These are phyloP conservation scores for Trachelus iudaicus DNA, from an alignment of 2,888 invertebrate genomes.

Conservation along the genomic window DNA sequence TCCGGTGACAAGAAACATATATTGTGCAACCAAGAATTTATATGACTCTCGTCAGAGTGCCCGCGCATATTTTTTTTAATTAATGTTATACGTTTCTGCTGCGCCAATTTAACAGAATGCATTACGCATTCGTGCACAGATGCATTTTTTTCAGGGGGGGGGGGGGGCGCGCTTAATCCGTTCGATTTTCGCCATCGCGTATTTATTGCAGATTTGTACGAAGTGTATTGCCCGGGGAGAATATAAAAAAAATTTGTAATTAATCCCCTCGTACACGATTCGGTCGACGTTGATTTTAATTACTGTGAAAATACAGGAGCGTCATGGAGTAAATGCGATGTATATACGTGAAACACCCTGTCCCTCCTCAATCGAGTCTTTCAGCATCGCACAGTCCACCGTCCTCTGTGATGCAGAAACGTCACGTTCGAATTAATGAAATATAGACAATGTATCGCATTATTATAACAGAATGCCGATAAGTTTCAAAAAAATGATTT, in stretches of 20 bases:
- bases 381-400: neutral
- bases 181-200: neutral
- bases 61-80: neutral
- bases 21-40: neutral
- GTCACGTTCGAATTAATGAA: neutral
- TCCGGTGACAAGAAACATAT: neutral
- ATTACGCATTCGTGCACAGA: neutral
- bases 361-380: neutral
- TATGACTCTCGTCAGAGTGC: neutral
- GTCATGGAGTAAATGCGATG: neutral
- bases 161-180: neutral
- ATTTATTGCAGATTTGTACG: neutral
- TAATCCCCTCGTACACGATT: neutral
- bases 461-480: neutral
- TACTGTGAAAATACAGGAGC: neutral
- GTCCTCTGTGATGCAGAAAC: neutral
- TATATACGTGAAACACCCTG: neutral
- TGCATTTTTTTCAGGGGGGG: neutral
- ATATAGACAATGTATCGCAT: neutral
- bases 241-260: neutral
- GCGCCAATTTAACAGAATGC: neutral
- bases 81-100: neutral
- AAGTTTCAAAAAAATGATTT: neutral
- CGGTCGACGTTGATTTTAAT: neutral
- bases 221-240: neutral